Evolutionary conservation across 2,888 invertebrate species (phyloP).

Genomic region (Daptonema setosum): DNA sequence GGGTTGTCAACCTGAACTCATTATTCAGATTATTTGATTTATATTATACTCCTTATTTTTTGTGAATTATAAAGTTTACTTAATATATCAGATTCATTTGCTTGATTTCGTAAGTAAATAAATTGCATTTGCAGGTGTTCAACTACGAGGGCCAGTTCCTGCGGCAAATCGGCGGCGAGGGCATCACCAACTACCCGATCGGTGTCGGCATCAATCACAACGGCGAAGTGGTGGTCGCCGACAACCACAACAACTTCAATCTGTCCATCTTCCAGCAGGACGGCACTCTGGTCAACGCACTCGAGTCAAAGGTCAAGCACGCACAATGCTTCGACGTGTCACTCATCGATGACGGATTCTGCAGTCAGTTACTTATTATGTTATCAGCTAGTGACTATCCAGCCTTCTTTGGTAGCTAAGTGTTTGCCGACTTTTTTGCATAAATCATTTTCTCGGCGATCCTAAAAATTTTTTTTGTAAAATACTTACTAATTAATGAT

Average conservation of each 20-base stretch:
- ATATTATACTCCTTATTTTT: background rate
- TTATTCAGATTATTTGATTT: too few species aligned
- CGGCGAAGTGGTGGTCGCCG: slow-evolving; percentile 90
- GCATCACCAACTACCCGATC: slow-evolving; percentile 95
- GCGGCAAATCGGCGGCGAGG: slow-evolving; percentile 92
- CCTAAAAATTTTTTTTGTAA: too few species aligned
- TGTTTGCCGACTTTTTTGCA: too few species aligned
- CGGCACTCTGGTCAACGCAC: slow-evolving; percentile 83
- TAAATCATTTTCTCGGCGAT: too few species aligned
- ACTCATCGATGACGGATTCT: slow-evolving; percentile 93
- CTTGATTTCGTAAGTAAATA: slow-evolving; percentile 1
- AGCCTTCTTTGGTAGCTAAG: too few species aligned
- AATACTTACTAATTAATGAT: too few species aligned
- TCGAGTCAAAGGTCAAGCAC: slow-evolving; percentile 93
- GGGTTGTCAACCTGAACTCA: slow-evolving; percentile 7
- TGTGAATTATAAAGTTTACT: background rate
- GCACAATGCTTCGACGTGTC: slow-evolving; percentile 99
- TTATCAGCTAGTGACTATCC: too few species aligned
- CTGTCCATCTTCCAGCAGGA: slow-evolving; percentile 81
- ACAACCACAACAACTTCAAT: slow-evolving; percentile 99
- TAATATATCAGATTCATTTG: background rate
- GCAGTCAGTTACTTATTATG: too few species aligned
- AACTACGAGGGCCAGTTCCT: slow-evolving; percentile 88
- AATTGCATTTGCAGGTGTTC: slow-evolving; percentile 46
- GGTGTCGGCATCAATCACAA: slow-evolving; percentile 92